A percentile compares a stretch with the other conserved stretches of the same genome.
These are phyloP conservation scores for Lasioglossum lativentre DNA, from an alignment of 2,888 invertebrate species.

Conservation along the genomic window DNA sequence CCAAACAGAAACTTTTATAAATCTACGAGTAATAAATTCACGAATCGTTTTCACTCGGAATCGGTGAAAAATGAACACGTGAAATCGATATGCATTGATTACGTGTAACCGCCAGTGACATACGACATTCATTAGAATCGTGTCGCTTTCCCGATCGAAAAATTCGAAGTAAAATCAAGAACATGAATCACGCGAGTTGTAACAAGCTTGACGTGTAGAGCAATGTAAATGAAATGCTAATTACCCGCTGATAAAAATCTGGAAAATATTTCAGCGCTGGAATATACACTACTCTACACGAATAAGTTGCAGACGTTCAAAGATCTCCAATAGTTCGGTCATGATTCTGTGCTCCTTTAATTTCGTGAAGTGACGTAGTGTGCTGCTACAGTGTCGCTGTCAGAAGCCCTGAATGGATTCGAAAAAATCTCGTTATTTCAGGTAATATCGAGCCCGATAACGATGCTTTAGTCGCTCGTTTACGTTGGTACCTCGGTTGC, in stretches of 20 bases:
- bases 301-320: too few relatives aligned
- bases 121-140: not conserved
- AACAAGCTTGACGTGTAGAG: not conserved
- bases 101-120: not conserved
- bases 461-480: constrained; percentile 4
- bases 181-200: not conserved
- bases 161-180: not conserved
- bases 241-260: not conserved
- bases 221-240: constrained; percentile 5
- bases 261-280: not conserved
- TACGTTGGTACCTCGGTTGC: constrained; percentile 3
- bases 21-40: not conserved
- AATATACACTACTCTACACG: too few relatives aligned
- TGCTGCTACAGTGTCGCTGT: not conserved
- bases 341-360: not conserved
- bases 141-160: not conserved
- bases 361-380: not conserved
- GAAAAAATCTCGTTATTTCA: not conserved
- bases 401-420: not conserved
- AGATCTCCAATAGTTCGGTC: too few relatives aligned
- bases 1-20: not conserved
- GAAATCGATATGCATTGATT: not conserved
- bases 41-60: too few relatives aligned
- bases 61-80: not conserved
- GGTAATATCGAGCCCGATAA: not conserved